Evolutionary conservation across 2,888 invertebrate genomes (phyloP).

Genomic region (Pachycephus smyrnensis): DNA sequence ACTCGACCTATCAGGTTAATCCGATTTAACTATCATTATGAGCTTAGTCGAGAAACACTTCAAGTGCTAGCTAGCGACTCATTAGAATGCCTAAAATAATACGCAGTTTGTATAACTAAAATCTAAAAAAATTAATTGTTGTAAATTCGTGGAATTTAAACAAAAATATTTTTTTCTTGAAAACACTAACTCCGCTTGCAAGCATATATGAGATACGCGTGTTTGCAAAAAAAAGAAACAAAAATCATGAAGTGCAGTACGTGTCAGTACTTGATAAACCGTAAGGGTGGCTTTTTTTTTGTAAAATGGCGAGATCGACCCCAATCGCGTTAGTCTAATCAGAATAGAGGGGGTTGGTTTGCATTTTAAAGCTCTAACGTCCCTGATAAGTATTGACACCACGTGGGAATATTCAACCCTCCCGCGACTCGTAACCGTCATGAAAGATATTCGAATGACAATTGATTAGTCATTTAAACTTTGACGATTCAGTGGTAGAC

Average conservation of each 20-base stretch:
- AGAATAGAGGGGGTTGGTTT: conserved; percentile 55
- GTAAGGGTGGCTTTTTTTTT: conserved; percentile 11
- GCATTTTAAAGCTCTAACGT: conserved; percentile 44
- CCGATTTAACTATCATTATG: conserved; percentile 60
- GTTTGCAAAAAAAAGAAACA: conserved; percentile 21
- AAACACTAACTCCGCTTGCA: neutral
- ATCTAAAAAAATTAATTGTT: neutral
- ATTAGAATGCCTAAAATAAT: conserved; percentile 53
- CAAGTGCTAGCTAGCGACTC: conserved; percentile 57
- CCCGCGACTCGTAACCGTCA: neutral
- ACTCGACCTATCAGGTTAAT: conserved; percentile 59
- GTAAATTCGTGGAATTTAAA: neutral
- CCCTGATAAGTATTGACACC: conserved; percentile 21
- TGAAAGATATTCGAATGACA: no score
- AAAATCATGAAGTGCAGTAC: conserved; percentile 20
- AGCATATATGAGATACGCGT: neutral
- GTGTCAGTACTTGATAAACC: neutral
- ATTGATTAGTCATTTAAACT: no score
- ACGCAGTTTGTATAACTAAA: conserved; percentile 1
- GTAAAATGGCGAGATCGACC: conserved; percentile 58
- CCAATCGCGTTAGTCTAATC: conserved; percentile 59
- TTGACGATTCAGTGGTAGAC: no score
- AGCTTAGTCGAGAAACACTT: conserved; percentile 55
- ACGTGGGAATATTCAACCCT: neutral
- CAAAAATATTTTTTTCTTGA: neutral